phyloP scores from a whole-genome alignment of 2,888 invertebrate genomes.

The Herminia tarsipennalis region DNA sequence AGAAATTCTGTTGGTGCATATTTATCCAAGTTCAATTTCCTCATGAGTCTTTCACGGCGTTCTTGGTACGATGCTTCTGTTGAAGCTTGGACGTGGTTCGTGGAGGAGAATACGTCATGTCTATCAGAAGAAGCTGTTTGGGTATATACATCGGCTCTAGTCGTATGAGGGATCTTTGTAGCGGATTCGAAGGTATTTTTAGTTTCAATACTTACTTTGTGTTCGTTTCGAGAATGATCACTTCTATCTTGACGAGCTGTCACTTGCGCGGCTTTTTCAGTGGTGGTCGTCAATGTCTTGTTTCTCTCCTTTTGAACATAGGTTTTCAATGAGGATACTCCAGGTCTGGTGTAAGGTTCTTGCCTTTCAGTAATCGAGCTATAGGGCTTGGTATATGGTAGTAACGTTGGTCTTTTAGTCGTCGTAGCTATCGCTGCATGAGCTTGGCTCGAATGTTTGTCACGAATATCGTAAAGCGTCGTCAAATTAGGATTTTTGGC shows the following conservation, averaged over 20 bases:
- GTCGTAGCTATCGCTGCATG: constrained; percentile 59
- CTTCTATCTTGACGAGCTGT: constrained; percentile 51
- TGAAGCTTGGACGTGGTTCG: constrained; percentile 54
- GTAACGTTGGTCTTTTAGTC: constrained; percentile 72
- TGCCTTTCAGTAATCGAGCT: constrained; percentile 62
- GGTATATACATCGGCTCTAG: constrained; percentile 50
- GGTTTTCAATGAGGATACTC: constrained; percentile 71
- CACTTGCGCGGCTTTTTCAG: constrained; percentile 56
- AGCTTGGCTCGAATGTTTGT: constrained; percentile 49
- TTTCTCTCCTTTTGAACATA: constrained; percentile 75
- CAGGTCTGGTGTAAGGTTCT: constrained; percentile 80
- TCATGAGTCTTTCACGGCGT: constrained; percentile 89
- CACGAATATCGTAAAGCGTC: constrained; percentile 75
- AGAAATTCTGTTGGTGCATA: constrained; percentile 77
- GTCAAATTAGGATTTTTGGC: constrained; percentile 72
- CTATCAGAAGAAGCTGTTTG: constrained; percentile 63
- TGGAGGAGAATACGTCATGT: constrained; percentile 57
- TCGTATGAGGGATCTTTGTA: constrained; percentile 74
- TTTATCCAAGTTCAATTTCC: constrained; percentile 86
- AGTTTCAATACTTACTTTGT: constrained; percentile 56
- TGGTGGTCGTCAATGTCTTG: constrained; percentile 54
- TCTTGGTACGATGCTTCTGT: constrained; percentile 84
- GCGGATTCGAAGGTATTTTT: constrained; percentile 71
- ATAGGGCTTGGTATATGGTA: constrained; percentile 76
- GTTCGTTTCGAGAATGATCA: constrained; percentile 45